Base-by-base conservation (phyloP, 2,888 invertebrate genomes). In the Digitonthophagus gazella region DNA sequence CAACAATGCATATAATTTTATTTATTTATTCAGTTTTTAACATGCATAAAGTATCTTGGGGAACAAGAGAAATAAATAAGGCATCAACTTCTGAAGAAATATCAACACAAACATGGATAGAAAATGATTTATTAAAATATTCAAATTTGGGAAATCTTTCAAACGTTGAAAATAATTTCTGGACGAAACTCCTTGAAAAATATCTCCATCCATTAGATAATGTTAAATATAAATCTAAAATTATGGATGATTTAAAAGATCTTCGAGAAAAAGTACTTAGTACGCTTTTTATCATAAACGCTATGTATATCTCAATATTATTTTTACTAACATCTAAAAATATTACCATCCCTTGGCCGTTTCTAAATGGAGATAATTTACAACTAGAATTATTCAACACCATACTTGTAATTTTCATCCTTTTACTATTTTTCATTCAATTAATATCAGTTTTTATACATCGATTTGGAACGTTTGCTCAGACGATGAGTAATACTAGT, bases 1-100 rank as follows among this genome's bases (percentile, higher is more conserved):
- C 97, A 0, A 93, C 95, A 73, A 97, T 97, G 92, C 97, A 97
- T 81, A 90, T 97, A 87, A 84, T 97, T 78, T 86, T 97, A 67
- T 91, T 96, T 74, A 92, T 97, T 67, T 97, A 95, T 80, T 95
- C 96, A 0, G 85, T 97, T 18, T 95, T 96, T 80, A 97, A 97
- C 81, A 87, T 97, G 84, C 95, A 97, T 81, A 93, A 95, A 77
- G 93, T 97, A 2, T 91, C 93, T 0, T 97, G 97, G 97, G 97
- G 97, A 3, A 97, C 97, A 0, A 85, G 97, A 71, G 97, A 97
- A 81, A 90, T 87, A 64, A 85, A 85, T 67, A 70, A 83, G 72
- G 74, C 64, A 3, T 8, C 57, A 15, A 73, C 14, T 14, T 44
- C 8, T 16, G 66, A 54, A 11, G 67, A 68, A 16, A 58, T 69